A percentile compares a stretch with the other conserved stretches of the same genome.
Conservation (phyloP, 2,888 invertebrate genomes). For the Agrypnus murinus region DNA sequence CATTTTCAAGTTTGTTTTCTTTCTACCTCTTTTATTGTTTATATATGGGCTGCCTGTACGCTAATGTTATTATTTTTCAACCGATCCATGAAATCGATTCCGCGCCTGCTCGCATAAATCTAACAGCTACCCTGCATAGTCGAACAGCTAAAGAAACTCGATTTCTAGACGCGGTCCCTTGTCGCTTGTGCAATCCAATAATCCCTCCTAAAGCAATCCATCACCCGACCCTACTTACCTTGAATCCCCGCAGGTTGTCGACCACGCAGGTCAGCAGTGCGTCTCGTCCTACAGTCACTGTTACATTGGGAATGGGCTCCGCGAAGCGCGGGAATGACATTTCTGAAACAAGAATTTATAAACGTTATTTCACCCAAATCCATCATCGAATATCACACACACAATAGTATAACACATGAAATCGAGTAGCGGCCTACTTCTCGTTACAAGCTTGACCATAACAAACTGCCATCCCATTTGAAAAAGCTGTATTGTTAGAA, state of each 20-base stretch:
- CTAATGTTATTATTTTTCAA: slow-evolving; percentile 69
- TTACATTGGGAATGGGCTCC: slow-evolving; percentile 92
- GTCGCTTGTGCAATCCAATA: slow-evolving; percentile 67
- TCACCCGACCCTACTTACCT: slow-evolving; percentile 75
- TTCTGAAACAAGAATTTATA: slow-evolving; percentile 65
- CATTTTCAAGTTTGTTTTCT: slow-evolving; percentile 66
- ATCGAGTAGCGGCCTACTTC: slow-evolving; percentile 31
- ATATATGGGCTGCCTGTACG: slow-evolving; percentile 65
- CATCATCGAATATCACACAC: slow-evolving; percentile 41
- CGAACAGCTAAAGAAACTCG: slow-evolving; percentile 65
- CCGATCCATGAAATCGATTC: slow-evolving; percentile 63
- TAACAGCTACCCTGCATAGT: slow-evolving; percentile 53
- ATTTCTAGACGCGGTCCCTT: slow-evolving; percentile 63
- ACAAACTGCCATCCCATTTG: too few relatives aligned
- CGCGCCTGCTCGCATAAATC: slow-evolving; percentile 59
- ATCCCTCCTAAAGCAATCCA: slow-evolving; percentile 64
- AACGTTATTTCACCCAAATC: slow-evolving; percentile 43
- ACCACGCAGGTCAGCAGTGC: slow-evolving; percentile 92
- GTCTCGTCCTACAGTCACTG: slow-evolving; percentile 90
- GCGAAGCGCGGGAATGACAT: slow-evolving; percentile 84
- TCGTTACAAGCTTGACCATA: not conserved
- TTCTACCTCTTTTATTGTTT: slow-evolving; percentile 66
- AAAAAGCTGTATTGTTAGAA: too few relatives aligned
- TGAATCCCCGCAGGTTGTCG: slow-evolving; percentile 89
- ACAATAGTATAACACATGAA: slow-evolving; percentile 33